Conservation (phyloP, 1,140 invertebrate species). For the Drosophila lini region DNA sequence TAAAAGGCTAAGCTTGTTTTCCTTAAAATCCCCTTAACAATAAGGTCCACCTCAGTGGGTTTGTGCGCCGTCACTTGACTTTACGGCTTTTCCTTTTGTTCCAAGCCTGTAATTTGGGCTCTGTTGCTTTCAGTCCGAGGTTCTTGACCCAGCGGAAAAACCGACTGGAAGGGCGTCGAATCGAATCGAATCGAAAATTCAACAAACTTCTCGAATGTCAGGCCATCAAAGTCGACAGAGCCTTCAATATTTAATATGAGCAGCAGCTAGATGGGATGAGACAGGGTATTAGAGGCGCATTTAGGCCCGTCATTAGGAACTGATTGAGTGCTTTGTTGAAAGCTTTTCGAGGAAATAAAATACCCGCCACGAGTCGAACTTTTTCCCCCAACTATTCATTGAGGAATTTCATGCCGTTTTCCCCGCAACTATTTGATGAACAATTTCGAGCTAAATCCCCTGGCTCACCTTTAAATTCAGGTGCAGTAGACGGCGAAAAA, state of each 20-base stretch:
- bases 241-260: constrained; percentile 41
- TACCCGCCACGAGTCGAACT: not conserved
- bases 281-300: constrained; percentile 35
- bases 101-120: constrained; percentile 45
- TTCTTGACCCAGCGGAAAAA: constrained; percentile 59
- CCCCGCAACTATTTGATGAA: constrained; percentile 8
- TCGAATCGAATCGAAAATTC: constrained; percentile 25
- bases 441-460: constrained; percentile 2
- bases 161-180: constrained; percentile 10
- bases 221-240: constrained; percentile 33
- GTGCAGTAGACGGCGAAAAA: not conserved
- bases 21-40: not conserved
- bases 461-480: not conserved
- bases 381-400: not conserved
- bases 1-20: not conserved
- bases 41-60: constrained; percentile 8
- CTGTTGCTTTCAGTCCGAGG: constrained; percentile 45
- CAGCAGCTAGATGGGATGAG: not conserved
- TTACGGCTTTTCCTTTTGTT: constrained; percentile 33
- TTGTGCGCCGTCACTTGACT: constrained; percentile 20
- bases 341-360: constrained; percentile 19
- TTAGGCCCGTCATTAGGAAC: constrained; percentile 20
- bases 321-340: constrained; percentile 37
- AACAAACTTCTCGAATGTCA: constrained; percentile 33
- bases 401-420: not conserved